These are phyloP conservation scores for Chaetophractus vellerosus DNA, from an alignment of 2,797 vertebrate species.

Conservation along the genomic window DNA sequence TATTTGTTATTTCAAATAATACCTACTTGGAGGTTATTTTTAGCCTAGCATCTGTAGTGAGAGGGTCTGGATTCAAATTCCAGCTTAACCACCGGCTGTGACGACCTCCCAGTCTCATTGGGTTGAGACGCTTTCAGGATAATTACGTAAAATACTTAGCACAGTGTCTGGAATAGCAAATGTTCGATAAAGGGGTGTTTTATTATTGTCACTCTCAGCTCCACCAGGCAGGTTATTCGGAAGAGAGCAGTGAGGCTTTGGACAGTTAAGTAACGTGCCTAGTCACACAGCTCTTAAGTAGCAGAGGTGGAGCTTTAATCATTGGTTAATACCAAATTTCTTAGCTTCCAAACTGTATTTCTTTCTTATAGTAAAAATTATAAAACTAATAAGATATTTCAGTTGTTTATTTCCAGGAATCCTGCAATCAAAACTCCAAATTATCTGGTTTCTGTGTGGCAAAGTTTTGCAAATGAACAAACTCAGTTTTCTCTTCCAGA, in stretches of 20 bases:
- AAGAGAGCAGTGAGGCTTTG: background rate
- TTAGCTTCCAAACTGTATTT: background rate
- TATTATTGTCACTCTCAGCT: background rate
- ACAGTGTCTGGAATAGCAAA: background rate
- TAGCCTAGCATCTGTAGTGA: background rate
- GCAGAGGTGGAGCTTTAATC: background rate
- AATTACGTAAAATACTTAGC: constrained; percentile 12
- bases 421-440: background rate
- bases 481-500: background rate
- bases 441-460: background rate
- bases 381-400: constrained; percentile 41
- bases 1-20: background rate
- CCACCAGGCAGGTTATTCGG: background rate
- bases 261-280: background rate
- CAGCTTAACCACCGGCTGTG: background rate
- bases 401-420: background rate
- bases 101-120: background rate
- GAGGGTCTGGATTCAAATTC: background rate
- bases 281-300: background rate
- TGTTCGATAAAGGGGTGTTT: background rate
- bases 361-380: background rate
- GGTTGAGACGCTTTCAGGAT: background rate
- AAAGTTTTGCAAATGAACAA: constrained; percentile 14
- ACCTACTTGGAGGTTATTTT: background rate
- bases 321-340: background rate